Conservation (phyloP, 2,113 vertebrate species). For the Thymallus thymallus region DNA sequence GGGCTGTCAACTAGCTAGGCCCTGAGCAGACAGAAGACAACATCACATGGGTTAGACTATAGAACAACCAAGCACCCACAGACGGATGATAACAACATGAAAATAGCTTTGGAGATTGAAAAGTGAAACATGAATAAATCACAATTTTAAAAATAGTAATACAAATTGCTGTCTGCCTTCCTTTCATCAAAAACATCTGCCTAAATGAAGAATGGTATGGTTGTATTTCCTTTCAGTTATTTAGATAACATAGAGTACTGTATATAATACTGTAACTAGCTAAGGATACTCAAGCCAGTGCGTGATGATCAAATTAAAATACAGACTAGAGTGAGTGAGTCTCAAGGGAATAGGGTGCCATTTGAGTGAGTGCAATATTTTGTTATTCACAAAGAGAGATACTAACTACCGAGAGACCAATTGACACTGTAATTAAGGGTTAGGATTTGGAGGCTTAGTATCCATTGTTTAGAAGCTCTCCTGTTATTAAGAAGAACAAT, state of each 20-base stretch:
- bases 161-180: constrained; percentile 34
- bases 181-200: constrained; percentile 42
- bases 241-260: constrained; percentile 59
- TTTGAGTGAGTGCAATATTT: too few species aligned
- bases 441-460: background rate
- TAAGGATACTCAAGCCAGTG: background rate
- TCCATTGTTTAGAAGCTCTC: background rate
- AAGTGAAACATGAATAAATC: constrained; percentile 58
- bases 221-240: constrained; percentile 50
- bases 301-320: too few species aligned
- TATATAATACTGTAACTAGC: background rate
- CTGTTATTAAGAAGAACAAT: constrained; percentile 1
- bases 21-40: constrained; percentile 8
- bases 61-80: constrained; percentile 10
- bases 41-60: background rate
- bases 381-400: background rate
- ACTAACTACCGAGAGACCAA: background rate
- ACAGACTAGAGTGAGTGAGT: constrained; percentile 28
- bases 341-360: background rate
- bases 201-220: constrained; percentile 41
- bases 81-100: constrained; percentile 50
- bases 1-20: constrained; percentile 36
- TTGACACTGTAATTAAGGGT: background rate
- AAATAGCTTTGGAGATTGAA: constrained; percentile 51
- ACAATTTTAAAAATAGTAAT: constrained; percentile 47